Conservation (phyloP, 2,888 invertebrate species). For the Bombylius discolor region DNA sequence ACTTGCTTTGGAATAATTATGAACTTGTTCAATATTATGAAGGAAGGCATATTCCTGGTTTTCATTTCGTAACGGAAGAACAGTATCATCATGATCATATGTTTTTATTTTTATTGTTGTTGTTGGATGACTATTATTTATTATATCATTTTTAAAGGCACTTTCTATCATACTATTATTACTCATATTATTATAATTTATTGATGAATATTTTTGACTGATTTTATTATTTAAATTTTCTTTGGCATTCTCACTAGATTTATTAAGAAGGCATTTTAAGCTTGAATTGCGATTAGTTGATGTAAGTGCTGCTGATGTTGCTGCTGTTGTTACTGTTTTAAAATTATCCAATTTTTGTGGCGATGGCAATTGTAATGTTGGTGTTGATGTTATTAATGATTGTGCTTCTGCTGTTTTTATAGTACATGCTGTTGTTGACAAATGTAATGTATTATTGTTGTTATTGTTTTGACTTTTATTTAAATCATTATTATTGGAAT, state of each 20-base stretch:
- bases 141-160: constrained; percentile 1
- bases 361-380: no score
- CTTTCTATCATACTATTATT: not conserved
- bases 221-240: constrained; percentile 1
- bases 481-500: not conserved
- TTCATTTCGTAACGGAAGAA: constrained; percentile 19
- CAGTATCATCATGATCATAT: not conserved
- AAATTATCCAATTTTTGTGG: not conserved
- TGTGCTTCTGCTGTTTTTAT: constrained; percentile 4
- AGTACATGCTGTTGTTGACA: not conserved
- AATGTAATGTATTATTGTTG: no score
- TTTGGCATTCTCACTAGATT: constrained; percentile 8
- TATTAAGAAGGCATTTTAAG: not conserved
- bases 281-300: not conserved
- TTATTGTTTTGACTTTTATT: no score
- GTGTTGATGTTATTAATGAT: constrained; percentile 2
- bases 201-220: not conserved
- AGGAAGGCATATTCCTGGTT: constrained; percentile 36
- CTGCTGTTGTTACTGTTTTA: no score
- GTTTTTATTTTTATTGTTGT: not conserved
- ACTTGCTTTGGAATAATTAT: constrained; percentile 34
- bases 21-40: constrained; percentile 30
- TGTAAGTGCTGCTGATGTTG: not conserved
- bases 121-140: not conserved
- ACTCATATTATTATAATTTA: not conserved